phyloP scores from a whole-genome alignment of 2,888 invertebrate genomes.

The Meiosimyza decipiens region DNA sequence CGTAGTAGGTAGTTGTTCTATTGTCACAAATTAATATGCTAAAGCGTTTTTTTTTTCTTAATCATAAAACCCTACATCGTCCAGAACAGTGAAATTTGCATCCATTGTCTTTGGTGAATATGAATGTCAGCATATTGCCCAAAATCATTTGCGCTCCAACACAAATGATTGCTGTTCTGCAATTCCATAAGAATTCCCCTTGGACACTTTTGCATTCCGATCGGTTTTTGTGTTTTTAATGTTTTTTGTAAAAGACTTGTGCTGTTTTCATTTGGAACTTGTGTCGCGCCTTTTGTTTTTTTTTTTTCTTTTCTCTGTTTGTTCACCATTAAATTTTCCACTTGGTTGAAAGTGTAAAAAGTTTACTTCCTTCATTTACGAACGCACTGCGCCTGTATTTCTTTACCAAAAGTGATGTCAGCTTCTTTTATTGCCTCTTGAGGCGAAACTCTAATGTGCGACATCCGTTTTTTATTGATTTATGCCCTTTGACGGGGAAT shows the following conservation, averaged over 20 bases:
- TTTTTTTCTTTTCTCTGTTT: constrained; percentile 28
- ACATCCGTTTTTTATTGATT: constrained; percentile 55
- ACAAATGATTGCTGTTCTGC: constrained; percentile 1
- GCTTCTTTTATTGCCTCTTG: constrained; percentile 34
- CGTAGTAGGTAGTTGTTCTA: not conserved
- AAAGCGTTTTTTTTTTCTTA: constrained; percentile 28
- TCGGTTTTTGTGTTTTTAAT: not conserved
- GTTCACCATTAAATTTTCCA: constrained; percentile 56
- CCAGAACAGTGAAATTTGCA: too few relatives aligned
- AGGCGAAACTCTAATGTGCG: constrained; percentile 59
- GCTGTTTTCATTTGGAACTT: constrained; percentile 40
- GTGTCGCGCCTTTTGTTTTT: constrained; percentile 19
- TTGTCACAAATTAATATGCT: constrained; percentile 23
- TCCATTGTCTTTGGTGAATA: not conserved
- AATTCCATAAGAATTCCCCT: not conserved
- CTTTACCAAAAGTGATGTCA: constrained; percentile 37
- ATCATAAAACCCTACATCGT: constrained; percentile 1
- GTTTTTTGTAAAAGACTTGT: constrained; percentile 40
- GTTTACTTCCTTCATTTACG: constrained; percentile 37
- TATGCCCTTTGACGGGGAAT: not conserved
- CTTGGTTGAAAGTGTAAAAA: constrained; percentile 57
- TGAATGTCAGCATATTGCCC: constrained; percentile 50
- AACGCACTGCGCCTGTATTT: constrained; percentile 26
- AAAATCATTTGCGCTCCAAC: constrained; percentile 35
- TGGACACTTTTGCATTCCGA: constrained; percentile 1